phyloP scores from a whole-genome alignment of 1,140 invertebrate species.

The Dreissena rostriformis region DNA sequence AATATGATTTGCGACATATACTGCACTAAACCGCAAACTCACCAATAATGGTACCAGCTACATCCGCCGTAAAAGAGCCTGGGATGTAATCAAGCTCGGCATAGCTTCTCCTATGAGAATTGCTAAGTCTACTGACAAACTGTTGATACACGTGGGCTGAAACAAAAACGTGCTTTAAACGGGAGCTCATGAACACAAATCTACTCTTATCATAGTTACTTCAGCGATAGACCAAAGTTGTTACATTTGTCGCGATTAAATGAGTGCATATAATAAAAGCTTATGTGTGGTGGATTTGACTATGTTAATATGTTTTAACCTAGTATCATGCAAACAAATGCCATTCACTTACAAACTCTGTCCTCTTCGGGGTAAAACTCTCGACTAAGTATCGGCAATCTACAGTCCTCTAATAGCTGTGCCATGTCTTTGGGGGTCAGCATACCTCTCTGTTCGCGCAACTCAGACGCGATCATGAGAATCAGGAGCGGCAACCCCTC shows the following conservation, averaged over 20 bases:
- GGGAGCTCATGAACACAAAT: too few species aligned
- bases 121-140: constrained; percentile 34
- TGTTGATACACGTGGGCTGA: constrained; percentile 49
- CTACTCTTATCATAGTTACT: too few species aligned
- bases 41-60: constrained; percentile 46
- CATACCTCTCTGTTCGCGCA: constrained; percentile 21
- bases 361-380: constrained; percentile 50
- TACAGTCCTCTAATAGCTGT: constrained; percentile 23
- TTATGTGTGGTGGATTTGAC: too few species aligned
- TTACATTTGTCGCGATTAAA: too few species aligned
- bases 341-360: constrained; percentile 28
- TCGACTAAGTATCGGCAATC: constrained; percentile 32
- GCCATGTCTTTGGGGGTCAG: constrained; percentile 38
- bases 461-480: constrained; percentile 42
- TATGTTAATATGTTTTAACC: too few species aligned
- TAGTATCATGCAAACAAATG: too few species aligned
- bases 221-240: too few species aligned
- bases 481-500: constrained; percentile 44
- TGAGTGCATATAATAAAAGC: too few species aligned
- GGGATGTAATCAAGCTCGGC: constrained; percentile 53
- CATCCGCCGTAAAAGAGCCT: constrained; percentile 37
- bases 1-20: too few species aligned
- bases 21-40: background rate
- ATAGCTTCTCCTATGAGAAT: background rate
- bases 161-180: background rate